Conservation (phyloP, 1,140 invertebrate species). For the Phocides pigmalion region DNA sequence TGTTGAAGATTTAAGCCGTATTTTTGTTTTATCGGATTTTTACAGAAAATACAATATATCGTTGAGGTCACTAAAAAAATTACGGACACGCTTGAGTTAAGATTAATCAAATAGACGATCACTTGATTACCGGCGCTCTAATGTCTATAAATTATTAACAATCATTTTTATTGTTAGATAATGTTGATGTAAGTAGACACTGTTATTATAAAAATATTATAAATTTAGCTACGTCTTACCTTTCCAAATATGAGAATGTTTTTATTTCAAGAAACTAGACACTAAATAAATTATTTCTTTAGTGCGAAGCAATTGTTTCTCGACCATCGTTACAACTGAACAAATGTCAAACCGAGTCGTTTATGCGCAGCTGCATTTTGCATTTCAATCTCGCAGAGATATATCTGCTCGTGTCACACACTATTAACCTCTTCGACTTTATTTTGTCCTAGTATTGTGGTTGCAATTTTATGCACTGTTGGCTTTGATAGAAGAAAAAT, state of each 20-base stretch:
- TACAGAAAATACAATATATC: neutral
- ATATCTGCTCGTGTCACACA: slow-evolving; percentile 40
- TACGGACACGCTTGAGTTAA: too few relatives aligned
- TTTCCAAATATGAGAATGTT: neutral
- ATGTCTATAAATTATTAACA: neutral
- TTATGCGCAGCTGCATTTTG: slow-evolving; percentile 52
- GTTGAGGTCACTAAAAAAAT: neutral
- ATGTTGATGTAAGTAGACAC: neutral
- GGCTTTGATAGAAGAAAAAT: neutral
- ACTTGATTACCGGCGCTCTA: too few relatives aligned
- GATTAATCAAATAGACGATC: too few relatives aligned
- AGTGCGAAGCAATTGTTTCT: slow-evolving; percentile 18
- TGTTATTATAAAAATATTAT: neutral
- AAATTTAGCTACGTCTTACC: neutral
- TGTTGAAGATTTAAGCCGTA: neutral
- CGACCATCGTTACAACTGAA: slow-evolving; percentile 24
- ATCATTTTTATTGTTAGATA: neutral
- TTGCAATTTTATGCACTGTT: slow-evolving; percentile 45
- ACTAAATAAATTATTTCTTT: neutral
- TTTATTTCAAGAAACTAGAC: slow-evolving; percentile 10
- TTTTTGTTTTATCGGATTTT: neutral
- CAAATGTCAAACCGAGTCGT: slow-evolving; percentile 27
- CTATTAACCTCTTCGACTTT: slow-evolving; percentile 28
- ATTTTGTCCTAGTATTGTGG: slow-evolving; percentile 46
- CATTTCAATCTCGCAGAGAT: slow-evolving; percentile 42